Percentiles rank a stretch among this genome's conserved stretches.
phyloP scores from a whole-genome alignment of 2,113 vertebrate species.

The Syngnathus floridae region DNA sequence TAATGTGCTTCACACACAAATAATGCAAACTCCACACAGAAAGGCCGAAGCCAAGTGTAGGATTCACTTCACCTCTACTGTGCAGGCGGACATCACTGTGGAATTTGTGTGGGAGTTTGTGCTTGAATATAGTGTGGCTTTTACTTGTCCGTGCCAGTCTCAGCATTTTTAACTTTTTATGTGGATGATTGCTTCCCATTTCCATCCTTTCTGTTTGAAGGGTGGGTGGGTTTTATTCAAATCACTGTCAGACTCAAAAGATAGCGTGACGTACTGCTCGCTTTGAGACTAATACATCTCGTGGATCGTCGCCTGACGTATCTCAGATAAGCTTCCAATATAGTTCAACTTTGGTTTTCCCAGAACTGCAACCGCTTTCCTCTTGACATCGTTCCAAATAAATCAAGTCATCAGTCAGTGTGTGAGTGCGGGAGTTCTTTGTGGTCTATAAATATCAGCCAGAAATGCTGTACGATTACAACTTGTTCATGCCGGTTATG shows the following conservation, averaged over 20 bases:
- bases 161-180: constrained; percentile 32
- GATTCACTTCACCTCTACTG: too few species aligned
- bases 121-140: constrained; percentile 6
- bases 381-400: constrained; percentile 13
- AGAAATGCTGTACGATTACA: background rate
- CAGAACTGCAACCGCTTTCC: constrained; percentile 20
- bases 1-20: too few species aligned
- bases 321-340: constrained; percentile 14
- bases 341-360: constrained; percentile 25
- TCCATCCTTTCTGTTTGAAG: constrained; percentile 1
- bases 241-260: background rate
- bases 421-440: constrained; percentile 8
- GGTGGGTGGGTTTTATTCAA: background rate
- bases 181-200: background rate
- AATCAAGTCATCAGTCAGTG: constrained; percentile 12
- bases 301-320: constrained; percentile 3
- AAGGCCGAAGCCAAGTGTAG: too few species aligned
- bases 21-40: too few species aligned
- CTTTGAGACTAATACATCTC: constrained; percentile 8
- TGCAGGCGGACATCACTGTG: too few species aligned
- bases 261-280: background rate
- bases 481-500: background rate
- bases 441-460: background rate
- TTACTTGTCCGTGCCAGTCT: constrained; percentile 24
- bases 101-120: constrained; percentile 5